Conservation (phyloP, 92 coral and sea anemone species). For the Anthopleura xanthogrammica region DNA sequence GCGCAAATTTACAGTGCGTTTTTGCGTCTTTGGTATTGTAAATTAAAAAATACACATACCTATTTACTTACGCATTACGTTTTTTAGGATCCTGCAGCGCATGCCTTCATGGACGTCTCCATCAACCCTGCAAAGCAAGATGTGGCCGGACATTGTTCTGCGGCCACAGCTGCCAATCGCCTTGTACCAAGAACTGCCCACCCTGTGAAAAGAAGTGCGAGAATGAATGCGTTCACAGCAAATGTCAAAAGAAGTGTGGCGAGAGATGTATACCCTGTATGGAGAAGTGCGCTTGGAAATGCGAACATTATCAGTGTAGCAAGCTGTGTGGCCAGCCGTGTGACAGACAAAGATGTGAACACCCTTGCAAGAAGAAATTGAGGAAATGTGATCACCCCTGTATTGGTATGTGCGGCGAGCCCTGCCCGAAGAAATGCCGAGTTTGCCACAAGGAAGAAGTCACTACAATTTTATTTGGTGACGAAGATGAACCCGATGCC, state of each 20-base stretch:
- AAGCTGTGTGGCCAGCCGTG: constrained; percentile 79
- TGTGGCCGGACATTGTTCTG: constrained; percentile 86
- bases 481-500: constrained; percentile 81
- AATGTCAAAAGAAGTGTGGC: constrained; percentile 75
- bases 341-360: constrained; percentile 72
- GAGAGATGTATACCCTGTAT: constrained; percentile 75
- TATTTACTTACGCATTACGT: neutral
- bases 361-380: constrained; percentile 51
- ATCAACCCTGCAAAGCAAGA: constrained; percentile 54
- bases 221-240: constrained; percentile 83
- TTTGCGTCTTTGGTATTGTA: no score
- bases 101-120: constrained; percentile 82
- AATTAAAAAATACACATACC: neutral
- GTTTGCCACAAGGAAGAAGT: constrained; percentile 85
- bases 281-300: constrained; percentile 77
- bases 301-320: constrained; percentile 61
- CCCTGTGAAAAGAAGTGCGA: constrained; percentile 72
- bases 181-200: constrained; percentile 91
- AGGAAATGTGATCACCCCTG: constrained; percentile 68
- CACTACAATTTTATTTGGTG: constrained; percentile 80
- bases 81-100: constrained; percentile 68
- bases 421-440: constrained; percentile 90
- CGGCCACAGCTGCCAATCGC: constrained; percentile 75
- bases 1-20: no score
- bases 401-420: constrained; percentile 95